These are phyloP conservation scores for Pelusios castaneus DNA, from an alignment of 2,113 vertebrate species.

Conservation along the genomic window DNA sequence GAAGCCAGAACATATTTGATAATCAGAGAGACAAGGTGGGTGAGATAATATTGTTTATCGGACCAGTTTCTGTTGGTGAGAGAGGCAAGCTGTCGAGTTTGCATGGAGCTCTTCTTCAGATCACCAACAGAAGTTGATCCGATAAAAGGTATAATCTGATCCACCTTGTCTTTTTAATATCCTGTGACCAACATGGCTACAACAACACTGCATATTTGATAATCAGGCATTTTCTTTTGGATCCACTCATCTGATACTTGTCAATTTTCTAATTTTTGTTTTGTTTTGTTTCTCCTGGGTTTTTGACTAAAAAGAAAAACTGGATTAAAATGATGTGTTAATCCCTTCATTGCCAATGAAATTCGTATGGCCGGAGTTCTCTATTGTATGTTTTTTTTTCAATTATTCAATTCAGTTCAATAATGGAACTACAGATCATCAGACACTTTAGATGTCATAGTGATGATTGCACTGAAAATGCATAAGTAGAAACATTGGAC, in stretches of 20 bases:
- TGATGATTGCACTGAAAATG: neutral
- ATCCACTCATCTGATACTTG: neutral
- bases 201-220: neutral
- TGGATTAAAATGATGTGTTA: neutral
- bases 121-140: neutral
- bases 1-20: neutral
- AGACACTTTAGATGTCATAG: neutral
- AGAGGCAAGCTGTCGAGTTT: neutral
- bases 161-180: neutral
- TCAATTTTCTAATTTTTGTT: neutral
- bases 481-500: neutral
- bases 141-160: neutral
- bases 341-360: neutral
- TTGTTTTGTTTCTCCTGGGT: neutral
- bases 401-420: neutral
- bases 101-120: neutral
- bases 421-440: neutral
- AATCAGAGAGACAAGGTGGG: neutral
- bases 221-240: neutral
- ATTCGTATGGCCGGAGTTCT: neutral
- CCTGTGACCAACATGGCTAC: neutral
- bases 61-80: neutral
- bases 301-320: neutral
- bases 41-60: neutral
- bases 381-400: neutral